A percentile compares a stretch with the other conserved stretches of the same genome.
Conservation (phyloP, 1,140 invertebrate species). For the Aphelinus certus region DNA sequence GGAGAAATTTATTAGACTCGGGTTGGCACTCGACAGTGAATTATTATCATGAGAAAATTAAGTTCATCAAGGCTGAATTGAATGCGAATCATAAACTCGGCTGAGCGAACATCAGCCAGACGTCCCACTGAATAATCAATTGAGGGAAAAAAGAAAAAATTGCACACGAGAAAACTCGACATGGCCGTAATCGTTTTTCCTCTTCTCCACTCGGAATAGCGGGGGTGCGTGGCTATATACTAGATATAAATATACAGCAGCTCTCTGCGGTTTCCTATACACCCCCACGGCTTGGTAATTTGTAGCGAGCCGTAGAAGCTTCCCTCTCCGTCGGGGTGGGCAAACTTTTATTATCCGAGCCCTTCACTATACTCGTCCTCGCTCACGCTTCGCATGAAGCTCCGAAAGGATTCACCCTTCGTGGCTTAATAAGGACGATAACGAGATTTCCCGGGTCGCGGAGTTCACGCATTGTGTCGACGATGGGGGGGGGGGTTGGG, state of each 20-base stretch:
- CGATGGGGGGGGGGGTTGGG: neutral
- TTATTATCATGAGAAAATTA: too few relatives aligned
- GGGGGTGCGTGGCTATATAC: neutral
- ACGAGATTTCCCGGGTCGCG: conserved; percentile 45
- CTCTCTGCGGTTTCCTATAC: conserved; percentile 25
- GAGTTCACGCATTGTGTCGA: conserved; percentile 38
- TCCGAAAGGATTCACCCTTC: conserved; percentile 43
- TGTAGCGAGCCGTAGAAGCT: conserved; percentile 24
- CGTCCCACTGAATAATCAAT: too few relatives aligned
- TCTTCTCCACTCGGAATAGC: neutral
- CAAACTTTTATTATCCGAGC: conserved; percentile 35
- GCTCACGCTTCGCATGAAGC: conserved; percentile 21
- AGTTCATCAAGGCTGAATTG: too few relatives aligned
- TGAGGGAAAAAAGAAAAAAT: too few relatives aligned
- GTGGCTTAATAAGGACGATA: conserved; percentile 51
- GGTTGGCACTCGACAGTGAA: too few relatives aligned
- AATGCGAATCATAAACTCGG: too few relatives aligned
- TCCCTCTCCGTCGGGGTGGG: conserved; percentile 3
- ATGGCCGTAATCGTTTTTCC: neutral
- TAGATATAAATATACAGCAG: neutral
- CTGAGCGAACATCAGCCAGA: too few relatives aligned
- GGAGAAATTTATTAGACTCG: too few relatives aligned
- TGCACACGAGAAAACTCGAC: too few relatives aligned
- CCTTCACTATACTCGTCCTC: neutral
- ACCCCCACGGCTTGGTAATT: conserved; percentile 18